Evolutionary conservation across 92 coral and sea anemone species (phyloP), one percentile per base, ranked within the genome.

Genomic region (Zoanthus gigantus): DNA sequence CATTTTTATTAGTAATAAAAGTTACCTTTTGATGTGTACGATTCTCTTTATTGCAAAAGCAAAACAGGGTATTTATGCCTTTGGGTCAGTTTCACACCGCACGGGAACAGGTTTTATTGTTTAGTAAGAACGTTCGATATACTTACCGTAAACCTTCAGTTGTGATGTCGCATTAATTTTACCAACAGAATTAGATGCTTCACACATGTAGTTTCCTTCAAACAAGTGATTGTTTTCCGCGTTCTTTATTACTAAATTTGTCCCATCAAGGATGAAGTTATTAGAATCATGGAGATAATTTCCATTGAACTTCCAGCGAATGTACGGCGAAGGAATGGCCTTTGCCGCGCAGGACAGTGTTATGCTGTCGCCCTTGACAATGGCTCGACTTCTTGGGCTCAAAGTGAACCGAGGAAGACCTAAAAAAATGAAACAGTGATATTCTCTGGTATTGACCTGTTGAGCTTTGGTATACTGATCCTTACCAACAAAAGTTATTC

Each of bases 221-320:
- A 29, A 78, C 83, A 56, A n/a, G 9, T 23, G 14, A 37, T 9
- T 76, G 32, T 46, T 52, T 46, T 76, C 45, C 0, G 66, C 63
- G 2, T 76, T 16, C 29, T 42, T 78, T 78, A 78, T 58, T n/a
- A 78, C 71, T 60, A 78, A 30, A 61, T 61, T 16, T 14, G 83
- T 57, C 13, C 83, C 83, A 56, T 78, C 57, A 7, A 32, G 69
- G 7, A 14, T 56, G 30, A 77, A 57, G 14, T 57, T 31, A 2
- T 11, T n/a, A 10, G 68, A 44, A 30, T 54, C 48, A 30, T 30
- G 8, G 50, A 78, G 69, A 16, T 78, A 78, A 4, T 56, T 18
- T 31, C 83, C 83, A 52, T 78, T 78, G 6, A 78, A 67, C 17
- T 32, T 78, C 83, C 83, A 78, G 83, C 83, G 83, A 47, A 78